These are phyloP conservation scores for Drosophila carrolli DNA, from an alignment of 1,140 invertebrate species.

Conservation along the genomic window DNA sequence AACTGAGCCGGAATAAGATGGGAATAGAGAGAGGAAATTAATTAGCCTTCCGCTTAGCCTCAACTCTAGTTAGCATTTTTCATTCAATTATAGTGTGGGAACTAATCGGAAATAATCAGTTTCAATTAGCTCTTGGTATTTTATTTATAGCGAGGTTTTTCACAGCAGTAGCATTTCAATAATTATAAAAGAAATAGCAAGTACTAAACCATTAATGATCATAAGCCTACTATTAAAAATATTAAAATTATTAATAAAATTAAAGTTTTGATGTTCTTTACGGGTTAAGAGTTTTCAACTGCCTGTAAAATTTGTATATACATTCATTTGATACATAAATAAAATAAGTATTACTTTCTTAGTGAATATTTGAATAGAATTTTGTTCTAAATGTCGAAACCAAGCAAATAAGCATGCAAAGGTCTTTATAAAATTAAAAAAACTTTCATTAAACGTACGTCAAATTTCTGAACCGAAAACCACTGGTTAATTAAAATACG, in stretches of 20 bases:
- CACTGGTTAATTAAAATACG: slow-evolving; percentile 1
- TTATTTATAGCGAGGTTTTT: neutral
- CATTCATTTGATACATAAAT: no score
- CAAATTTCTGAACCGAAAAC: neutral
- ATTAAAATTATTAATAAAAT: no score
- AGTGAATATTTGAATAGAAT: neutral
- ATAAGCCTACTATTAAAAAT: no score
- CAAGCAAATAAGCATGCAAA: no score
- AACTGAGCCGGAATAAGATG: slow-evolving; percentile 10
- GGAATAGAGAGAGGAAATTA: slow-evolving; percentile 29
- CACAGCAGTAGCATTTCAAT: neutral
- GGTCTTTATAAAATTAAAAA: no score
- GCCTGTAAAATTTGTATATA: no score
- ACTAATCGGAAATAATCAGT: slow-evolving; percentile 39
- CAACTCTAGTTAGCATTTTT: slow-evolving; percentile 40
- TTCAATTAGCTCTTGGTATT: slow-evolving; percentile 1
- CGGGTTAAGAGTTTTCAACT: no score
- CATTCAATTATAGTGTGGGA: slow-evolving; percentile 36
- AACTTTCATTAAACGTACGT: neutral
- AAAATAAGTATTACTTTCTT: no score
- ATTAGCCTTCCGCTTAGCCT: slow-evolving; percentile 33
- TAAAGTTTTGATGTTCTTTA: no score
- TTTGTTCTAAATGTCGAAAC: neutral
- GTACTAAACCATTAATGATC: no score
- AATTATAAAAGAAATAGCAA: neutral